Base-by-base conservation (phyloP, 2,113 vertebrate genomes). In the Calidris pugnax region DNA sequence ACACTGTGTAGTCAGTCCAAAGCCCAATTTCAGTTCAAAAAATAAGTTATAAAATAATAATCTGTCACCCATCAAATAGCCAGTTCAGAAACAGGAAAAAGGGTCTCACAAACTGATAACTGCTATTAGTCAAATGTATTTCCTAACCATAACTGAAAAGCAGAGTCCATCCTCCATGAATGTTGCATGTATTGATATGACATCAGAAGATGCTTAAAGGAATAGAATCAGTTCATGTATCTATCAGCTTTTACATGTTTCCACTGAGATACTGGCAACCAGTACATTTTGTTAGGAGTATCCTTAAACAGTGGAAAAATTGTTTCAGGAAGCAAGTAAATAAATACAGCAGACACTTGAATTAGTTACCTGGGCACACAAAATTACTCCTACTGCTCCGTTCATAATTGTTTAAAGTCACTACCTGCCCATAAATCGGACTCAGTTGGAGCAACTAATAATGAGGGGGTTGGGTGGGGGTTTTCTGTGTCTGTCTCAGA, bases 381-480 rank as follows among this genome's bases (percentile, higher is more conserved):
- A 75, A 90, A 71, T 56, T 77, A 19, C 33, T n/a, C 33, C 8
- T 77, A 9, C 10, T 35, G 9, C 2, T 75, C 66, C 6, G 26
- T 63, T 79, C 53, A 72, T 12, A 63, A 78, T 78, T 68, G 10
- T 24, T 53, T 67, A 9, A 67, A 79, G 30, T 95, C 89, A 90
- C 17, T 77, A 92, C 90, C 50, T 60, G 53, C 71, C 63, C 68
- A 37, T 71, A 93, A 94, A 67, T 43, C 73, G 89, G 85, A 95
- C 48, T 92, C 32, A 85, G 18, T 91, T 91, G 82, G 75, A 96
- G 82, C 82, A 95, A 96, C 90, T 97, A 97, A 95, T 92, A 90
- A 93, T 19, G 64, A 91, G 41, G 5, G 3, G 6, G 18, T 37
- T 47, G 22, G 3, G 19, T 55, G 7, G 12, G 7, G 2, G 11